Evolutionary conservation across 2,888 invertebrate species (phyloP).

Genomic region (Cenopis cana): DNA sequence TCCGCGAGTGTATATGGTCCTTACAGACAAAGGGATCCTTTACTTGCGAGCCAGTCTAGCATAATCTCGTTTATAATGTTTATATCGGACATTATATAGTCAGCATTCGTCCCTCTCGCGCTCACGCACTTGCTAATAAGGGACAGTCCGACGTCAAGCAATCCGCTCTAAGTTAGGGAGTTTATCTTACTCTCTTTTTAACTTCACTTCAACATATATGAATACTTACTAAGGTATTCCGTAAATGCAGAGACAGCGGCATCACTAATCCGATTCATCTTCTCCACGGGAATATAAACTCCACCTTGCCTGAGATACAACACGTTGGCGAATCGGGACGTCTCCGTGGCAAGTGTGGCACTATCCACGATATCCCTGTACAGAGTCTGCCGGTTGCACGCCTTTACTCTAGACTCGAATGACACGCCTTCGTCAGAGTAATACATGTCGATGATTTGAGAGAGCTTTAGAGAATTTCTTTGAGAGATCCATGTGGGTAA

Average conservation of each 20-base stretch:
- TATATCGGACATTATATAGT: too few species aligned
- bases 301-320: constrained; percentile 74
- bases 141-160: too few species aligned
- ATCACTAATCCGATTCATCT: constrained; percentile 76
- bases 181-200: too few species aligned
- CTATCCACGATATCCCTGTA: constrained; percentile 72
- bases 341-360: constrained; percentile 71
- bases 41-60: too few species aligned
- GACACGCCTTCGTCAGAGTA: constrained; percentile 87
- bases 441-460: constrained; percentile 88
- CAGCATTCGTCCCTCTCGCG: too few species aligned
- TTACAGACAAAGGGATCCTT: too few species aligned
- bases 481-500: constrained; percentile 81
- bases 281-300: constrained; percentile 72
- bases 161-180: too few species aligned
- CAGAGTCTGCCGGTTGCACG: constrained; percentile 82
- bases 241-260: constrained; percentile 80
- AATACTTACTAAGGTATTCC: constrained; percentile 78
- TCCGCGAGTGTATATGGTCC: too few species aligned
- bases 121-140: too few species aligned
- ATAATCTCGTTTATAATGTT: too few species aligned
- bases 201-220: background rate
- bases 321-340: constrained; percentile 73
- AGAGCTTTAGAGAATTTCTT: constrained; percentile 81
- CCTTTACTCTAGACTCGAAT: constrained; percentile 83